Percentiles rank a stretch among this genome's conserved stretches.
Evolutionary conservation across 2,797 vertebrate species (phyloP).

Genomic region (Lophotriccus pileatus): DNA sequence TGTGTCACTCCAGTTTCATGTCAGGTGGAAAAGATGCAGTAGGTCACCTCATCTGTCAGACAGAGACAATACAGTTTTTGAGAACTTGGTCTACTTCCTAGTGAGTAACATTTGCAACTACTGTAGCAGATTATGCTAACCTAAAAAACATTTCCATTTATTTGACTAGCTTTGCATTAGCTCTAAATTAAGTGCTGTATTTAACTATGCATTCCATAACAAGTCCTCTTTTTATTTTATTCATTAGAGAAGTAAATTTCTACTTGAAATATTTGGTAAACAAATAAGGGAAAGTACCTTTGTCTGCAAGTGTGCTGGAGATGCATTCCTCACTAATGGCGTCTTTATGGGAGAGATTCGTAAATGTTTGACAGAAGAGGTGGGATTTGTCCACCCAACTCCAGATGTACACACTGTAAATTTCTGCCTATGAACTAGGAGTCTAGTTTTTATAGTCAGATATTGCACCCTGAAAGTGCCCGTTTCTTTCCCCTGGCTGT

Average conservation of each 20-base stretch:
- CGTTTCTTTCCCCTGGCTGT: neutral
- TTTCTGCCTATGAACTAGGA: conserved; percentile 5
- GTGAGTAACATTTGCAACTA: neutral
- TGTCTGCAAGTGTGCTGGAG: neutral
- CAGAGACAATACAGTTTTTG: neutral
- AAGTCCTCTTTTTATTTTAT: neutral
- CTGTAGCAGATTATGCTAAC: neutral
- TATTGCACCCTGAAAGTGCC: neutral
- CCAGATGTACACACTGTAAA: conserved; percentile 18
- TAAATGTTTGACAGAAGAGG: neutral
- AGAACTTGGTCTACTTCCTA: neutral
- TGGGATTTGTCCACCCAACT: neutral
- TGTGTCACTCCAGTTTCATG: neutral
- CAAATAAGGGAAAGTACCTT: neutral
- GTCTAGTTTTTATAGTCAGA: conserved; percentile 20
- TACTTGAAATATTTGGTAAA: neutral
- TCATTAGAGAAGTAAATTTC: neutral
- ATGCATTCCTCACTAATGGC: neutral
- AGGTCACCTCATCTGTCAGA: neutral
- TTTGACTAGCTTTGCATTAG: neutral
- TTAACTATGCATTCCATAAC: neutral
- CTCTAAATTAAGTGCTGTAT: neutral
- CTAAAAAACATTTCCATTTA: neutral
- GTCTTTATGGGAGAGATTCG: neutral
- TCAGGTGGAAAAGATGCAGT: neutral